Evolutionary conservation across 2,888 invertebrate species (phyloP), one percentile per base, ranked within the genome.

Genomic region (Eristalis intricaria): DNA sequence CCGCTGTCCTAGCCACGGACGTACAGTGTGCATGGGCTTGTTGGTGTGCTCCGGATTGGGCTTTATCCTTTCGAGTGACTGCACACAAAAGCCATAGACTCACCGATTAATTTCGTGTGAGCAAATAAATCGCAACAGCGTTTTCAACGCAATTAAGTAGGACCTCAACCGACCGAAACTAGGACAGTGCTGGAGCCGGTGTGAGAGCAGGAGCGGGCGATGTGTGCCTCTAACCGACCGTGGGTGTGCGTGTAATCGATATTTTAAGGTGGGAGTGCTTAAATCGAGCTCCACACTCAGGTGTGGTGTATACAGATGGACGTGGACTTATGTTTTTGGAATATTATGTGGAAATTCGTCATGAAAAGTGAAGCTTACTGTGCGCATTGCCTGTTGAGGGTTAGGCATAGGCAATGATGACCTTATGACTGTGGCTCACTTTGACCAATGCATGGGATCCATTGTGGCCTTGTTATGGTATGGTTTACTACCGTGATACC

Each of bases 131-230:
- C 50, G 76, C 63, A 73, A 63, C 63, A 76, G 58, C 63, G 81
- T 81, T 84, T 84, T 84, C 81, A 73, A 73, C 85, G 58, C 85
- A 85, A 81, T 85, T 85, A 85, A 85, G 76, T 81, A 58, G 80
- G 43, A 81, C 68, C 71, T 76, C 66, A 58, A 19, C 19, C 19
- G 50, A 50, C 19, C 50, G 50, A 50, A 13, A 13, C 38, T 13
- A 38, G 38, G 13, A 38, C 38, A 19, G 8, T 19, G 50, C 43
- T 19, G 43, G 58, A 68, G 38, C 61, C 56, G 66, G 40, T n/a
- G n/a, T n/a, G n/a, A n/a, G n/a, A 26, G 56, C 64, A 60, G 76
- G 64, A 29, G 50, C 23, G 4, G 26, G 4, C 26, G 32, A 7
- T n/a, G n/a, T n/a, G n/a, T n/a, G n/a, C n/a, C n/a, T n/a, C n/a